Base-by-base conservation (phyloP, 1,140 invertebrate species). In the Stegodyphus dumicola region DNA sequence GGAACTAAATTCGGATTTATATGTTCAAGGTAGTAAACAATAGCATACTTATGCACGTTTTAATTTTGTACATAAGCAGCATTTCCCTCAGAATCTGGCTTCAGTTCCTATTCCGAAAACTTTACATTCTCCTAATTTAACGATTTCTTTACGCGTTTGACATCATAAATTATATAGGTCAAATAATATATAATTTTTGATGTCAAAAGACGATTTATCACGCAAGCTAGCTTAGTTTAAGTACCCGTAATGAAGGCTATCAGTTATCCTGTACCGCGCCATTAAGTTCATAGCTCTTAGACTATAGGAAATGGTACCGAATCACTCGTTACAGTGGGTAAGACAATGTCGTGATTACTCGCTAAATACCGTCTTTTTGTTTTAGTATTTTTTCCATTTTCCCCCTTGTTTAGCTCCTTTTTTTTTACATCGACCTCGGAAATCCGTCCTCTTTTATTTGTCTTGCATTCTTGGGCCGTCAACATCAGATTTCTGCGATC, bases 341-440 rank as follows among this genome's bases (percentile, higher is more conserved):
- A 70, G 66, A 79, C 77, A 79, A 79, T 66, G 70, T 70, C 77
- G 65, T 79, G 77, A 79, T 79, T 79, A 70, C 67, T 79, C n/a
- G 77, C 77, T 79, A 79, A 79, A 79, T 69, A 79, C 65, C 51
- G 51, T 56, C 66, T 70, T 79, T 17, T 79, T 15, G 48, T 70
- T 67, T 56, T 79, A 54, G 9, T 60, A 18, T 79, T 79, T 79
- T 79, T 79, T 65, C 10, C 33, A 3, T 33, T 51, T 70, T 51
- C 65, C 6, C 60, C 48, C 49, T 79, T 49, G 69, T 15, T 77
- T 65, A 7, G 51, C 60, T 66, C 10, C 11, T 70, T 49, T 71
- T 79, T 76, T 79, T 69, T 56, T 79, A 56, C 53, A 70, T 33
- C 33, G 33, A 17, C 52, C 51, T 79, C 65, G 67, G 77, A 60